Percentiles rank a stretch among this genome's conserved stretches.
These are phyloP conservation scores for Delphinus delphis DNA, from an alignment of 2,113 vertebrate species.

Conservation along the genomic window DNA sequence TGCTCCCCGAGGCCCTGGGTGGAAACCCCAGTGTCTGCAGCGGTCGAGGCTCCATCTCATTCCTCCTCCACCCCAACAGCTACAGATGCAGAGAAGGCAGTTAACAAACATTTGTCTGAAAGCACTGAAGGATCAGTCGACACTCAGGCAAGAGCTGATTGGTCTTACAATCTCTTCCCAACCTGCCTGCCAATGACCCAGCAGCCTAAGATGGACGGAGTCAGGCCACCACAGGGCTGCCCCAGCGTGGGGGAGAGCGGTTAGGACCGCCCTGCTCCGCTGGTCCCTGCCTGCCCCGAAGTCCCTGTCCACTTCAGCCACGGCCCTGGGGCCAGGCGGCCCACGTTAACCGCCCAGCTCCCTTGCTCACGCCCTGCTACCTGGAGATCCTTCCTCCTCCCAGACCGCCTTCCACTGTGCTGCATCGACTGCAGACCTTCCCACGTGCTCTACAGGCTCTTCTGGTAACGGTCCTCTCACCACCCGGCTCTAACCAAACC, in stretches of 20 bases:
- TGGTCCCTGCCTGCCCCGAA: no score
- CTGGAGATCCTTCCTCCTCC: background rate
- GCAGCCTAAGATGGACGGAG: background rate
- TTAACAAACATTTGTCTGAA: background rate
- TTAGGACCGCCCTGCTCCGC: no score
- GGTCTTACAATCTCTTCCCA: background rate
- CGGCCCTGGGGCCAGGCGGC: background rate
- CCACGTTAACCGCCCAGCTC: rapidly evolving
- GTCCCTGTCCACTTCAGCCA: background rate
- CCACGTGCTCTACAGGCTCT: background rate
- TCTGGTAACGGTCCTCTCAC: background rate
- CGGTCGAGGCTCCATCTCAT: rapidly evolving
- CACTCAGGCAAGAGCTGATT: background rate
- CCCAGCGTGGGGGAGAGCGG: rapidly evolving
- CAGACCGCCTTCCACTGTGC: background rate
- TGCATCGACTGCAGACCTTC: background rate
- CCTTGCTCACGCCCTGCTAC: background rate
- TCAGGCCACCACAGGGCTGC: rapidly evolving
- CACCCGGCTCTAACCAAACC: background rate
- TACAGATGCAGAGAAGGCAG: background rate
- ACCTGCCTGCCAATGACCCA: background rate
- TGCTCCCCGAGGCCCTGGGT: background rate
- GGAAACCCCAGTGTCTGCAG: background rate
- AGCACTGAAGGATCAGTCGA: background rate
- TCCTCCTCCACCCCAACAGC: background rate